These are phyloP conservation scores for Zophobas morio DNA, from an alignment of 1,140 invertebrate species.

Conservation along the genomic window DNA sequence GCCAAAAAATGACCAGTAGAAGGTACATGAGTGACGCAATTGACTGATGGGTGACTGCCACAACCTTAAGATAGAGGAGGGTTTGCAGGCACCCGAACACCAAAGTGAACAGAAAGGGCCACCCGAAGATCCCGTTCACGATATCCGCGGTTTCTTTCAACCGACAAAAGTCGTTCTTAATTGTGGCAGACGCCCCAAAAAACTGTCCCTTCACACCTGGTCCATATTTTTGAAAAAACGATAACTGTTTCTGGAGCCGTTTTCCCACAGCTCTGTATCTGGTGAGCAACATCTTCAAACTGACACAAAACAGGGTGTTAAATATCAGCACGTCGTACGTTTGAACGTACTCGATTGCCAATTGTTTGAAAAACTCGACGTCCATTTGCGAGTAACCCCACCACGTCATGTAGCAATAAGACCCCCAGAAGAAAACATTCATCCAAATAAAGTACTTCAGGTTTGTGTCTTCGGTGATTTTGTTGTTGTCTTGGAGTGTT, in stretches of 20 bases:
- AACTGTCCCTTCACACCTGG: too few relatives aligned
- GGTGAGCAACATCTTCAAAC: too few relatives aligned
- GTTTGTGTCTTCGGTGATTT: neutral
- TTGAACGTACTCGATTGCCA: slow-evolving; percentile 13
- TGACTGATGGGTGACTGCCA: neutral
- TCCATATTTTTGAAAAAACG: too few relatives aligned
- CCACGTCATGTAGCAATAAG: slow-evolving; percentile 20
- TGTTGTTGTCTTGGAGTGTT: neutral
- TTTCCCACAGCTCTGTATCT: too few relatives aligned
- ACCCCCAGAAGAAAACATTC: neutral
- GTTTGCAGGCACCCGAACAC: neutral
- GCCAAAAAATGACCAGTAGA: neutral
- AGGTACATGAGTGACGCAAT: neutral
- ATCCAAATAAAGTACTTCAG: neutral
- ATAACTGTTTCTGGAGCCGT: too few relatives aligned
- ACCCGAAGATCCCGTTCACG: slow-evolving; percentile 1
- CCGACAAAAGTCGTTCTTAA: neutral
- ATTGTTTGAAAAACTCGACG: slow-evolving; percentile 18
- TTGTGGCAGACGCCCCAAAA: neutral
- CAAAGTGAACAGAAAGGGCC: neutral
- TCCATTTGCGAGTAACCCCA: neutral
- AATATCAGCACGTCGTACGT: neutral
- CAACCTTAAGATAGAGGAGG: neutral
- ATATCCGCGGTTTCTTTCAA: neutral
- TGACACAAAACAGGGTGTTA: neutral